Base-by-base conservation (phyloP, 1,140 invertebrate species). In the Meloidogyne floridensis region DNA sequence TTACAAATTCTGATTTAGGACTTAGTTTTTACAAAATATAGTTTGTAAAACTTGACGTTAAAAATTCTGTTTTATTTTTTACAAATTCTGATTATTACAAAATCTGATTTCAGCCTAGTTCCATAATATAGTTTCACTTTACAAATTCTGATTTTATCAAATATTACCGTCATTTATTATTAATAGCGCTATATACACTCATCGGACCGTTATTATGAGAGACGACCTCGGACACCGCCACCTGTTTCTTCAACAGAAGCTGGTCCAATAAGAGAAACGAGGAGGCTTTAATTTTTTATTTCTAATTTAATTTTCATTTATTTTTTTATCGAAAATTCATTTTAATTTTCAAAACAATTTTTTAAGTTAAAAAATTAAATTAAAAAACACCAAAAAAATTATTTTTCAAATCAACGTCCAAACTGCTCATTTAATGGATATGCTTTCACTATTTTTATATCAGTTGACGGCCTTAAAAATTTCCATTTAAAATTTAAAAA, bases 391-490 rank as follows among this genome's bases (percentile, higher is more conserved):
- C 13, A 13, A n/a, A 6, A 65, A 56, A 77, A 15, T 77, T 18
- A 15, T 7, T 18, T 6, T 18, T 6, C 13, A 18, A 54, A 15
- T n/a, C n/a, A 56, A 42, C 32, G 69, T 77, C 75, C 56, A 77
- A 77, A 77, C 43, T 65, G 32, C 56, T 77, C 75, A 69, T 15
- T 77, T 5, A 56, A 47, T 77, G 80, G 80, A 75, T 81, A 81
- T 4, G 80, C 80, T 15, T 81, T 81, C 13, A 65, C 54, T 43
- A 81, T 75, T 81, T 75, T 81, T 11, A 81, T 47, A 43, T 81
- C 80, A 15, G 59, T 73, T n/a, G 73, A 54, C 6, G 80, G 80
- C 13, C 80, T 77, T 15, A 59, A 77, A 20, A 53, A 6, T 18
- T 20, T 5, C 13, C 8, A 10, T 20, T 75, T 7, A 77, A 8